Conservation (phyloP, 53 echinoderm and acorn worm species). For the Echinarachnius parma region DNA sequence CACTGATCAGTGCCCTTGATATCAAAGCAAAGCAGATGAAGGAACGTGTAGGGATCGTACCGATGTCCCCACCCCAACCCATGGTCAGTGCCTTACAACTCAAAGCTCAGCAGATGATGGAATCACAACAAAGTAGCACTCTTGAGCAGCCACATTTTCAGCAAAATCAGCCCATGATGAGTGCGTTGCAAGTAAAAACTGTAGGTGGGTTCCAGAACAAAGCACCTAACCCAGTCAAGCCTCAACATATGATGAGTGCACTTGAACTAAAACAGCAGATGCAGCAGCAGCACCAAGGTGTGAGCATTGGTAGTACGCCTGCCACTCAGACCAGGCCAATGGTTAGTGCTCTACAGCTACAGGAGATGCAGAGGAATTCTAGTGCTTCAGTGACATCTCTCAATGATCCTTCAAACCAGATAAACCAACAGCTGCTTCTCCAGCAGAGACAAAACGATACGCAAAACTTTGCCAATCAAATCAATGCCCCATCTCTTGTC, state of each 20-base stretch:
- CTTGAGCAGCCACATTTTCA: background rate
- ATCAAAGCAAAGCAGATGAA: slow-evolving; percentile 30
- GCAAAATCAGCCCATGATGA: slow-evolving; percentile 23
- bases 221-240: background rate
- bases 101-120: slow-evolving; percentile 29
- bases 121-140: background rate
- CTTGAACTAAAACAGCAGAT: slow-evolving; percentile 38
- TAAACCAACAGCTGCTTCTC: slow-evolving; percentile 16
- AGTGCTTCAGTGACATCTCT: too few relatives aligned
- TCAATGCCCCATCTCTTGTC: too few relatives aligned
- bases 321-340: background rate
- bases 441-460: slow-evolving; percentile 17
- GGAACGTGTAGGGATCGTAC: background rate
- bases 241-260: slow-evolving; percentile 34
- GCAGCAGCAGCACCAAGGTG: slow-evolving; percentile 36
- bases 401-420: background rate
- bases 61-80: background rate
- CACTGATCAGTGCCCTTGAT: slow-evolving; percentile 19
- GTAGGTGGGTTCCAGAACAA: slow-evolving; percentile 1
- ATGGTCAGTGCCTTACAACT: slow-evolving; percentile 35
- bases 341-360: slow-evolving; percentile 25
- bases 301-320: background rate
- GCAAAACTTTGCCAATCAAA: too few relatives aligned
- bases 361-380: slow-evolving; percentile 19
- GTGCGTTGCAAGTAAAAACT: slow-evolving; percentile 30